phyloP scores from a whole-genome alignment of 1,140 invertebrate genomes.

The Bradysia coprophila region DNA sequence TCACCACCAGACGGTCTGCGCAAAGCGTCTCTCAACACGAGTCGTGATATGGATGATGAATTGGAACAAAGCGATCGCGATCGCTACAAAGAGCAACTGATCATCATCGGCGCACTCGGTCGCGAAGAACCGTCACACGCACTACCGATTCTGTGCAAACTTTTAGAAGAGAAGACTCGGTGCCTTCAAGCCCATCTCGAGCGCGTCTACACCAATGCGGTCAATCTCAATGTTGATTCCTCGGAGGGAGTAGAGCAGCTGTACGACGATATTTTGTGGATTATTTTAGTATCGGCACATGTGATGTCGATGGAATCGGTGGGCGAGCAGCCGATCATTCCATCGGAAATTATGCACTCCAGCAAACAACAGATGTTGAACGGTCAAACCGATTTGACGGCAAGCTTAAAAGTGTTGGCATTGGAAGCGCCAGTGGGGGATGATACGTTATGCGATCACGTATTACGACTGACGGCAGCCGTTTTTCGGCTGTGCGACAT shows the following conservation, averaged over 20 bases:
- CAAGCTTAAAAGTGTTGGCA: slow-evolving; percentile 28
- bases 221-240: slow-evolving; percentile 25
- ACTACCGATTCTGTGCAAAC: slow-evolving; percentile 28
- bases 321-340: slow-evolving; percentile 49
- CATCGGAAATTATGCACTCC: slow-evolving; percentile 32
- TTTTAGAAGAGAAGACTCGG: slow-evolving; percentile 6
- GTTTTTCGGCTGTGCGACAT: slow-evolving; percentile 49
- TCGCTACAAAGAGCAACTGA: slow-evolving; percentile 47
- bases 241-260: slow-evolving; percentile 25
- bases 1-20: slow-evolving; percentile 42
- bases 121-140: slow-evolving; percentile 29
- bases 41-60: slow-evolving; percentile 39
- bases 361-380: slow-evolving; percentile 18
- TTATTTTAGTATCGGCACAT: slow-evolving; percentile 49
- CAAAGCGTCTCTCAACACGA: slow-evolving; percentile 2
- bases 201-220: slow-evolving; percentile 25
- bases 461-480: slow-evolving; percentile 41
- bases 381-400: slow-evolving; percentile 23
- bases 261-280: slow-evolving; percentile 66
- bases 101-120: slow-evolving; percentile 36
- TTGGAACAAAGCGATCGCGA: slow-evolving; percentile 45
- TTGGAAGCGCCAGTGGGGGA: too few species aligned
- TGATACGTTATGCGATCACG: slow-evolving; percentile 33
- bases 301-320: slow-evolving; percentile 43
- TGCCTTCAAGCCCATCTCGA: slow-evolving; percentile 33